These are phyloP conservation scores for Bufo bufo DNA, from an alignment of 2,113 vertebrate genomes.

Conservation along the genomic window DNA sequence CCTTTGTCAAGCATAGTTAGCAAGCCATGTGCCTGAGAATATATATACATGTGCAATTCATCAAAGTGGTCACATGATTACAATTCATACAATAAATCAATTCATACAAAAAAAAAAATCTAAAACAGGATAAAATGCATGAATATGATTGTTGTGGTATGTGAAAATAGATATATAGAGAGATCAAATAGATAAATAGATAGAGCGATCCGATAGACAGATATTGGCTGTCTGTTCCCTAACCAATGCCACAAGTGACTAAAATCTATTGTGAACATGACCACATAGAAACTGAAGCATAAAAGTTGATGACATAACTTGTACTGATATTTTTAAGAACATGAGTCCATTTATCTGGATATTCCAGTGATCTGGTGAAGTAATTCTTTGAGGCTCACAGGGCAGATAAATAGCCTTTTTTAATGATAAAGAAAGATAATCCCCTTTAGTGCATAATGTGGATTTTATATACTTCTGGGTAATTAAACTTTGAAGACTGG, in stretches of 20 bases:
- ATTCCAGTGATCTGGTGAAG: not conserved
- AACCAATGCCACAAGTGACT: not conserved
- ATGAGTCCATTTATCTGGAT: not conserved
- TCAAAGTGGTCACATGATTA: too few relatives aligned
- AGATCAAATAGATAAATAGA: not conserved
- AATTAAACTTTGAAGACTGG: conserved; percentile 20
- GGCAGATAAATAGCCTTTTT: not conserved
- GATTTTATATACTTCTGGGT: conserved; percentile 10
- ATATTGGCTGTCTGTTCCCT: too few relatives aligned
- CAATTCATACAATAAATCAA: too few relatives aligned
- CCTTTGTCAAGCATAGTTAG: too few relatives aligned
- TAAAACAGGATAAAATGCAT: too few relatives aligned
- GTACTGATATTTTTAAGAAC: not conserved
- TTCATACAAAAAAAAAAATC: too few relatives aligned
- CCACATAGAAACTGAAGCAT: not conserved
- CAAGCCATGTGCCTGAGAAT: too few relatives aligned
- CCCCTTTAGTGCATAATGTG: not conserved
- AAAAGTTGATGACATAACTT: not conserved
- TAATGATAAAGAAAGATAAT: not conserved
- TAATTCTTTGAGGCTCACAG: not conserved
- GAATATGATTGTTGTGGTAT: too few relatives aligned
- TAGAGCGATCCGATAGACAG: not conserved
- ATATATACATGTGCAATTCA: too few relatives aligned
- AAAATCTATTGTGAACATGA: not conserved
- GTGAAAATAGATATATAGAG: not conserved